Evolutionary conservation across 2,888 invertebrate genomes (phyloP).

Genomic region (Brassicogethes aeneus): DNA sequence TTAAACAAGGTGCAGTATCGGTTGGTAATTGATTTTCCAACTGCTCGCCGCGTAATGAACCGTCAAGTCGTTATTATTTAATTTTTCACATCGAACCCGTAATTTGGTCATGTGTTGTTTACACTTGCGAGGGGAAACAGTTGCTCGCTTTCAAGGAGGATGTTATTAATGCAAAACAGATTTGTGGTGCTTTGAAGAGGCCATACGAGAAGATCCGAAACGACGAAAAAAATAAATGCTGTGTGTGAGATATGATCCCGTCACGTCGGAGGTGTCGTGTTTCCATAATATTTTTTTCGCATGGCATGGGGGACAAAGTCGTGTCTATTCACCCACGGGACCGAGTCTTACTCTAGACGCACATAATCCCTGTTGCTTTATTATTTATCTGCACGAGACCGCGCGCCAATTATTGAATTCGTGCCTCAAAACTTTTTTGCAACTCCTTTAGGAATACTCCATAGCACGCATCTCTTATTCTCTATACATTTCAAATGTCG

Average conservation of each 20-base stretch:
- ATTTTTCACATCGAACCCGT: slow-evolving; percentile 5
- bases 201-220: no score
- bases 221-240: no score
- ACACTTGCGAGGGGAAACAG: no score
- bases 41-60: slow-evolving; percentile 33
- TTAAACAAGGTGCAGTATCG: slow-evolving; percentile 25
- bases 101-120: no score
- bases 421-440: slow-evolving; percentile 13
- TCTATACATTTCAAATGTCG: no score
- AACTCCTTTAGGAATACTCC: no score
- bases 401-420: slow-evolving; percentile 26
- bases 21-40: slow-evolving; percentile 31
- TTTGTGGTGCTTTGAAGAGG: no score
- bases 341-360: slow-evolving; percentile 22
- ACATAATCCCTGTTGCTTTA: slow-evolving; percentile 23
- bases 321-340: slow-evolving; percentile 37
- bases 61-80: slow-evolving; percentile 19
- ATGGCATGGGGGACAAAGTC: slow-evolving; percentile 33
- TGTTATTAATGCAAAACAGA: no score
- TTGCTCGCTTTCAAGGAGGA: no score
- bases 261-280: slow-evolving; percentile 32
- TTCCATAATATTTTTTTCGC: slow-evolving; percentile 36
- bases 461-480: no score
- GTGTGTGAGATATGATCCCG: slow-evolving; percentile 11
- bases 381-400: slow-evolving; percentile 29